Conservation (phyloP, 1,140 invertebrate genomes). For the Cydia splendana region DNA sequence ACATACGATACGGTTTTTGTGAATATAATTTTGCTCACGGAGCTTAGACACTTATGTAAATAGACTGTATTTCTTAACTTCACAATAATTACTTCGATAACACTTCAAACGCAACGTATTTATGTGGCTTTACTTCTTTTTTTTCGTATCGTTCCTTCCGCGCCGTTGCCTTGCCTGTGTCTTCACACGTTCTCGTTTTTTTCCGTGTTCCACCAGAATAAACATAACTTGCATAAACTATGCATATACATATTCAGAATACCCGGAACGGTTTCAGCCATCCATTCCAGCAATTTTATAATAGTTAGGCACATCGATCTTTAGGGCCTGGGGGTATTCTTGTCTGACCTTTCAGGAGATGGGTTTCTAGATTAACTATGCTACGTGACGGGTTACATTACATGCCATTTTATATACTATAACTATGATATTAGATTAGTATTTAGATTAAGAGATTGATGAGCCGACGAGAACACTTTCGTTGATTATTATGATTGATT, state of each 20-base stretch:
- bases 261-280: conserved; percentile 22
- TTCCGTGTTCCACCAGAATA: conserved; percentile 11
- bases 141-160: conserved; percentile 12
- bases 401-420: neutral
- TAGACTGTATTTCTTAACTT: neutral
- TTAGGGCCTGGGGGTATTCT: neutral
- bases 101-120: neutral
- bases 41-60: neutral
- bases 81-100: neutral
- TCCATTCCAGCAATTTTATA: too few species aligned
- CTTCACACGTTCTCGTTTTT: conserved; percentile 32
- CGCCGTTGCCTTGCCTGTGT: neutral
- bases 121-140: conserved; percentile 4
- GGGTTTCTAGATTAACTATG: conserved; percentile 9
- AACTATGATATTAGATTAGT: conserved; percentile 9
- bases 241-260: conserved; percentile 21
- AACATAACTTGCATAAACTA: neutral
- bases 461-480: conserved; percentile 13
- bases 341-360: conserved; percentile 20
- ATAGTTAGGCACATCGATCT: neutral
- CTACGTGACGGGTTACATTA: conserved; percentile 6
- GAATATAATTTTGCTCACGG: neutral
- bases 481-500: neutral
- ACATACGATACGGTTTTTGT: neutral
- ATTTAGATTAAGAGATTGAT: conserved; percentile 12